Evolutionary conservation across 92 coral and sea anemone genomes (phyloP), one percentile per base, ranked within the genome.

Genomic region (Virgularia gustaviana): DNA sequence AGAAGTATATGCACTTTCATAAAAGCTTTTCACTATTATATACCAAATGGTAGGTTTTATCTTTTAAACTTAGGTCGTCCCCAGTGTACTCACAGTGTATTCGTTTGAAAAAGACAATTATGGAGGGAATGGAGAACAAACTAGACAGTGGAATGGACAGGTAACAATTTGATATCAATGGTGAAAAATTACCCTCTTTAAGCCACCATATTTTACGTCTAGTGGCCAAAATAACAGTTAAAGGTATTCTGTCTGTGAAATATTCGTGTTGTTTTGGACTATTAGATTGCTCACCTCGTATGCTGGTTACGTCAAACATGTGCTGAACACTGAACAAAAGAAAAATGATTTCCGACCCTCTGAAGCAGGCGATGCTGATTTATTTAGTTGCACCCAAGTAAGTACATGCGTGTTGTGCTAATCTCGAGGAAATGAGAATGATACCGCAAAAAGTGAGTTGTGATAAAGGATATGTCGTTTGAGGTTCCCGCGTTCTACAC

Each of bases 81-180:
- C 97, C 96, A 18, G 96, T 92, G 61, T 92, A 92, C 76, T 85
- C 96, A 0, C 92, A 92, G 32, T 92, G 97, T 65, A 83, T 92
- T 34, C 96, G 96, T 9, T 78, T 83, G 47, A 92, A 92, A 84
- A 92, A 92, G 41, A 83, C 83, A 24, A 82, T 83, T 28, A 92
- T 92, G 97, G 96, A 72, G 28, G 77, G 79, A 75, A 89, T 92
- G 97, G 97, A 92, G 38, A 80, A 83, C 23, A 92, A 92, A 72
- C 86, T 91, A 66, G 97, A 91, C 85, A 58, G 79, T 10, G 97
- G 97, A 13, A 85, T 91, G 55, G 97, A 91, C 76, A 87, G 96
- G 97, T 91, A 83, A 29, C 9, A 52, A 57, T 38, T 24, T 9
- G 45, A 7, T 39, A 7, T 39, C 45, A n/a, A n/a, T 10, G 23